Evolutionary conservation across 2,113 vertebrate genomes (phyloP), one percentile per base, ranked within the genome.

Genomic region (Passer montanus): DNA sequence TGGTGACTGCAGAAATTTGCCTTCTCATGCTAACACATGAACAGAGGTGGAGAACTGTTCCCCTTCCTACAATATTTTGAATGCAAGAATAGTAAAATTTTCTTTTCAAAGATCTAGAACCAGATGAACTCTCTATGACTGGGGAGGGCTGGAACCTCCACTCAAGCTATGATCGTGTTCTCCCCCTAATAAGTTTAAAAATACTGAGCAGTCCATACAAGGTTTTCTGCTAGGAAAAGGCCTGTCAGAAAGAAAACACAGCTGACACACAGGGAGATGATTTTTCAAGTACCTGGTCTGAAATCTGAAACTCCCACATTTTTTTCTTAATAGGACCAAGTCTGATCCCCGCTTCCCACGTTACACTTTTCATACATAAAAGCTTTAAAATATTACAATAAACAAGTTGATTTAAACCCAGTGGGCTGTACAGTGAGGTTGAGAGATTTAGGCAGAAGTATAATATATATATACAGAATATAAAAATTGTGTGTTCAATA

Each of bases 281-380:
- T 73, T 95, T 90, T 87, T 94, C 62, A 91, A 84, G 56, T 28
- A 87, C 31, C 41, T 87, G 43, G 11, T 73, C 84, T 79, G 89
- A 90, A 89, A 95, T 18, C 19, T 84, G 84, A 82, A 93, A 69
- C 58, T 83, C 50, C 13, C 47, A 33, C 4, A 1, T 78, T 92
- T 63, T 91, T 72, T 79, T 73, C 81, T 79, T 76, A 64, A 27
- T 37, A 72, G 19, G 21, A 73, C 22, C 22, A 50, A 68, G 15
- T 52, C 63, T 87, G 46, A 91, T 82, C 66, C n/a, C 37, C 0
- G 1, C 21, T 76, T 84, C 66, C 56, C 66, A 50, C 2, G 0
- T 60, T 59, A 23, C 2, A 2, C 39, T n/a, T 59, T 46, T 74
- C 46, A 52, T 37, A 24, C 14, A 58, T 58, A 90, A 94, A 69